phyloP scores from a whole-genome alignment of 2,797 vertebrate species.

The Pogonophryne albipinna region DNA sequence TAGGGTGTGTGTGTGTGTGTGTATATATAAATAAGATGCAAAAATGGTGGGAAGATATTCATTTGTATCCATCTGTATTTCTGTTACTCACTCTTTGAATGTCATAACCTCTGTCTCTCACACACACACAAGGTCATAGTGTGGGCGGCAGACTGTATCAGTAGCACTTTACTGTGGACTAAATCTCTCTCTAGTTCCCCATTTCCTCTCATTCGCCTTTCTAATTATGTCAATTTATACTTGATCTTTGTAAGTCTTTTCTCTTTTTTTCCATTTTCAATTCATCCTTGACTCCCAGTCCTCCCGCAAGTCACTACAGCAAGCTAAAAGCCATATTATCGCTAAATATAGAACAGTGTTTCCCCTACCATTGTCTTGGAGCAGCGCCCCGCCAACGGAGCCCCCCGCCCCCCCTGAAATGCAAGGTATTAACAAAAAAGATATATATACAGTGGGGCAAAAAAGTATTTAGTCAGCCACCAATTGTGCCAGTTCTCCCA shows the following conservation, averaged over 20 bases:
- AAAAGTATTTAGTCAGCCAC: no score
- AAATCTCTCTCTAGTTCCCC: conserved; percentile 15
- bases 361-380: no score
- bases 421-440: no score
- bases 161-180: conserved; percentile 8
- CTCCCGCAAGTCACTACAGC: not conserved
- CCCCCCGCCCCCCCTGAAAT: no score
- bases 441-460: no score
- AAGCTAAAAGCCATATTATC: not conserved
- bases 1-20: not conserved
- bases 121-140: conserved; percentile 2
- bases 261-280: not conserved
- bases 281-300: not conserved
- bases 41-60: conserved; percentile 46
- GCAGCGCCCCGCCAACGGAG: no score
- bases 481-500: no score
- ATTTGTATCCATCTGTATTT: conserved; percentile 36
- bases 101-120: conserved; percentile 26
- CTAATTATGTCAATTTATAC: not conserved
- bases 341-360: conserved; percentile 4
- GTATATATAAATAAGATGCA: conserved; percentile 12
- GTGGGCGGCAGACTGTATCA: conserved; percentile 5
- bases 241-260: not conserved
- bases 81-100: conserved; percentile 41
- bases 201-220: not conserved